These are phyloP conservation scores for Archips crataeganus DNA, from an alignment of 2,888 invertebrate species.

Conservation along the genomic window DNA sequence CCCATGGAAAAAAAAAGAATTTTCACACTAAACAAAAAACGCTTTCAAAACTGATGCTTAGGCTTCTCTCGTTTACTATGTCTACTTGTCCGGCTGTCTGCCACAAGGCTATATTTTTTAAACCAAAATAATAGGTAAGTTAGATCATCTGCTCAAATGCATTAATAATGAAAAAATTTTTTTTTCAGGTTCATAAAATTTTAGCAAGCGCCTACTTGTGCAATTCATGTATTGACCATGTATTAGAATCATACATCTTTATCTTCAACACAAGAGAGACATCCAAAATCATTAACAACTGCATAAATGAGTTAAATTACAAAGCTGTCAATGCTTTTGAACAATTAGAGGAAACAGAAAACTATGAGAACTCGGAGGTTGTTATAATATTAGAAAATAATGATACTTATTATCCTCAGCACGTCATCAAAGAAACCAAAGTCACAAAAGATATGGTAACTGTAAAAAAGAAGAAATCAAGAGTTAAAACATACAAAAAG, in stretches of 20 bases:
- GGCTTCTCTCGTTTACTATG: too few relatives aligned
- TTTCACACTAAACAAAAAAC: too few relatives aligned
- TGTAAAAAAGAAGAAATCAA: constrained; percentile 32
- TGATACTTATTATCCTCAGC: constrained; percentile 25
- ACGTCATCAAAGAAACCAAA: constrained; percentile 9
- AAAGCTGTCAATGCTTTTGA: constrained; percentile 57
- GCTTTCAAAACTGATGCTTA: too few relatives aligned
- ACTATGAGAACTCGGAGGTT: constrained; percentile 56
- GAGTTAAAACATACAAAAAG: constrained; percentile 24
- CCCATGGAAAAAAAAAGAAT: too few relatives aligned
- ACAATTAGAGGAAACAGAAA: constrained; percentile 48
- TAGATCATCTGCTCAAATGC: background rate
- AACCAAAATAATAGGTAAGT: too few relatives aligned
- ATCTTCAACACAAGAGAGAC: constrained; percentile 60
- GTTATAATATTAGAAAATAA: constrained; percentile 64
- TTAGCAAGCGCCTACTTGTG: constrained; percentile 57
- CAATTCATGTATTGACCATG: constrained; percentile 58
- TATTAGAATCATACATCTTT: constrained; percentile 61
- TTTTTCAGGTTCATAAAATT: constrained; percentile 55
- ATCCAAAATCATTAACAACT: constrained; percentile 55
- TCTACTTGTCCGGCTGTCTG: too few relatives aligned
- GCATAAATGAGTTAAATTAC: constrained; percentile 58
- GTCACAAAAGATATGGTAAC: constrained; percentile 30
- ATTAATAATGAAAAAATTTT: background rate
- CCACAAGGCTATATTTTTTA: too few relatives aligned